Evolutionary conservation across 2,797 vertebrate genomes (phyloP).

Genomic region (Micromesistius poutassou): DNA sequence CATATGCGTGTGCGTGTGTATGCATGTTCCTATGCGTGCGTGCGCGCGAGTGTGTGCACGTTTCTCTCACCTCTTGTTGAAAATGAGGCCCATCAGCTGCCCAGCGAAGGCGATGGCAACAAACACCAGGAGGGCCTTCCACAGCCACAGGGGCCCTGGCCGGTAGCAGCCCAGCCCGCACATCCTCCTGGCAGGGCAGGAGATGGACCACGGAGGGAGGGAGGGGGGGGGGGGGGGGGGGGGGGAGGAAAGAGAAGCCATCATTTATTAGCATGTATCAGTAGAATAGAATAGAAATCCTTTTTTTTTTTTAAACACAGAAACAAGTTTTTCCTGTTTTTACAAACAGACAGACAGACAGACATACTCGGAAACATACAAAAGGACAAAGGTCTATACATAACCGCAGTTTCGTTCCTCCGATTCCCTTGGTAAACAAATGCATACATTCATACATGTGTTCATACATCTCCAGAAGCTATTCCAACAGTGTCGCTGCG

Average conservation of each 20-base stretch:
- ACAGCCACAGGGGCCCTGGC: slow-evolving; percentile 72
- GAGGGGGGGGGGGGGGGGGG: background rate
- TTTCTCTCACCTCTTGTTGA: slow-evolving; percentile 78
- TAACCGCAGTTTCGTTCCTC: no score
- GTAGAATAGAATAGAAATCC: background rate
- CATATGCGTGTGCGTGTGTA: background rate
- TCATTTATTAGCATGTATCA: background rate
- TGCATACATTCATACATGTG: no score
- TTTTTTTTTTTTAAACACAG: background rate
- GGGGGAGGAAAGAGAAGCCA: background rate
- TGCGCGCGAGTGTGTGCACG: background rate
- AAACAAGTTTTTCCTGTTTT: background rate
- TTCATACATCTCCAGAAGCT: no score
- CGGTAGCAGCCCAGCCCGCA: slow-evolving; percentile 71
- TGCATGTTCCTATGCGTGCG: background rate
- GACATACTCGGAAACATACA: no score
- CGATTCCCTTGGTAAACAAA: no score
- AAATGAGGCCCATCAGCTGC: slow-evolving; percentile 82
- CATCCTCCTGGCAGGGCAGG: slow-evolving; percentile 66
- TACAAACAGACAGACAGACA: no score
- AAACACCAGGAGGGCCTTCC: slow-evolving; percentile 80
- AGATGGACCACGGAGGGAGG: background rate
- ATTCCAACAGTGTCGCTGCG: no score
- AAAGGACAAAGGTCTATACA: no score
- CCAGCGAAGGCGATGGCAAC: slow-evolving; percentile 80